A percentile compares a stretch with the other conserved stretches of the same genome.
These are phyloP conservation scores for Serranus cabrilla DNA, from an alignment of 2,797 vertebrate species.

Conservation along the genomic window DNA sequence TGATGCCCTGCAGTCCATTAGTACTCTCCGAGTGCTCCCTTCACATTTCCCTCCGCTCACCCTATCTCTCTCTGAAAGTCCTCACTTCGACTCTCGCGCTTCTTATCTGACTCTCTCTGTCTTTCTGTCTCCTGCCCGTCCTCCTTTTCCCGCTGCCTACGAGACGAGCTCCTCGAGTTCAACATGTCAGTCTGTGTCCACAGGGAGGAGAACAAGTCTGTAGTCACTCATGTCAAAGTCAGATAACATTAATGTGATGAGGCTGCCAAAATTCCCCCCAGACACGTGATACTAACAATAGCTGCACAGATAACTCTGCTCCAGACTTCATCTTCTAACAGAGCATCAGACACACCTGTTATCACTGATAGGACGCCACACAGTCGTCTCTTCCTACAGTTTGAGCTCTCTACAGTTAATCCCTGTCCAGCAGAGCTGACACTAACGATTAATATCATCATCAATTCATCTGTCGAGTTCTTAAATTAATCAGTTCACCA, in stretches of 20 bases:
- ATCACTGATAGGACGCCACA: neutral
- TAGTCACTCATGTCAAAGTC: constrained; percentile 28
- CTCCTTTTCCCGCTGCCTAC: constrained; percentile 23
- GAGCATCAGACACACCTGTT: constrained; percentile 23
- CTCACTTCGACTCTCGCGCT: constrained; percentile 48
- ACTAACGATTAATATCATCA: too few species aligned
- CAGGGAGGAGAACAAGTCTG: constrained; percentile 15
- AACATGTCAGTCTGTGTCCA: constrained; percentile 28
- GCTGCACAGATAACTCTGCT: constrained; percentile 10
- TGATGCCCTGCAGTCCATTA: constrained; percentile 83
- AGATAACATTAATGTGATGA: constrained; percentile 26
- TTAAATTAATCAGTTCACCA: too few species aligned
- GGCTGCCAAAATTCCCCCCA: constrained; percentile 22
- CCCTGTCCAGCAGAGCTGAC: neutral
- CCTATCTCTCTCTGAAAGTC: constrained; percentile 59
- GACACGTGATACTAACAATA: constrained; percentile 40
- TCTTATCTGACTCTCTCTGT: constrained; percentile 45
- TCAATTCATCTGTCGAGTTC: too few species aligned
- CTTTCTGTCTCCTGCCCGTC: constrained; percentile 27
- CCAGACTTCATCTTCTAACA: neutral
- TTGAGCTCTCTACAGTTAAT: constrained; percentile 13
- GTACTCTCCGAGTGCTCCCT: constrained; percentile 63
- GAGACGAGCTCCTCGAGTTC: constrained; percentile 27
- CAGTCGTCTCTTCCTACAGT: constrained; percentile 14
- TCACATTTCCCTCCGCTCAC: constrained; percentile 70